Evolutionary conservation across 1,140 invertebrate species (phyloP).

Genomic region (Drosophila funebris): DNA sequence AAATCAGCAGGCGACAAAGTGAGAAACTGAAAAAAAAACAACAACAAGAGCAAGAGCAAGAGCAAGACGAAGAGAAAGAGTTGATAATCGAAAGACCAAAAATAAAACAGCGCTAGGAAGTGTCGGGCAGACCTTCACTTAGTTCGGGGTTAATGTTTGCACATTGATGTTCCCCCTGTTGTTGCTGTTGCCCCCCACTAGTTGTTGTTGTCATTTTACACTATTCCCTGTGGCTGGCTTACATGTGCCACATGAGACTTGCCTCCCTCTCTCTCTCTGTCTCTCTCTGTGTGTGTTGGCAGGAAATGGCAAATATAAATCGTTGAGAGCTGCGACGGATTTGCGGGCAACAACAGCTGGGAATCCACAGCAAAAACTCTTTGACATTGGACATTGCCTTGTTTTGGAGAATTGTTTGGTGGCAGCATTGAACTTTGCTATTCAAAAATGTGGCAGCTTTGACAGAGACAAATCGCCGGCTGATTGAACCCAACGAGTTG

Average conservation of each 20-base stretch:
- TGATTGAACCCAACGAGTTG: conserved; percentile 16
- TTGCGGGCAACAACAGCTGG: conserved; percentile 36
- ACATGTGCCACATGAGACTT: conserved; percentile 22
- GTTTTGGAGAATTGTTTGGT: too few relatives aligned
- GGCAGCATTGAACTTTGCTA: conserved; percentile 18
- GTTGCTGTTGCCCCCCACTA: neutral
- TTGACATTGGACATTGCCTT: conserved; percentile 35
- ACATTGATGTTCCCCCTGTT: conserved; percentile 11
- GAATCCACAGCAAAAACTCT: conserved; percentile 15
- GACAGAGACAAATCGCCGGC: conserved; percentile 27
- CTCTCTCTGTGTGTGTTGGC: conserved; percentile 12
- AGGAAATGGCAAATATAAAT: conserved; percentile 57
- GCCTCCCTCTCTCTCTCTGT: neutral
- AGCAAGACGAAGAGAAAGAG: neutral
- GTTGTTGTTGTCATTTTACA: conserved; percentile 5
- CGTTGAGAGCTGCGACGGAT: conserved; percentile 28
- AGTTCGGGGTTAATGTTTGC: conserved; percentile 52
- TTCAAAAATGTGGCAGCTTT: conserved; percentile 13
- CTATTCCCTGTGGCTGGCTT: conserved; percentile 17
- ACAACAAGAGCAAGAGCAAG: neutral
- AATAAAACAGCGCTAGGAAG: conserved; percentile 26
- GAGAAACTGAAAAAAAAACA: neutral
- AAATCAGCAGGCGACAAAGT: conserved; percentile 55
- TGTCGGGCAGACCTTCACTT: conserved; percentile 39
- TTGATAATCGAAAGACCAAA: conserved; percentile 15